Base-by-base conservation (phyloP, 2,888 invertebrate species). In the Aspidapion aeneum region DNA sequence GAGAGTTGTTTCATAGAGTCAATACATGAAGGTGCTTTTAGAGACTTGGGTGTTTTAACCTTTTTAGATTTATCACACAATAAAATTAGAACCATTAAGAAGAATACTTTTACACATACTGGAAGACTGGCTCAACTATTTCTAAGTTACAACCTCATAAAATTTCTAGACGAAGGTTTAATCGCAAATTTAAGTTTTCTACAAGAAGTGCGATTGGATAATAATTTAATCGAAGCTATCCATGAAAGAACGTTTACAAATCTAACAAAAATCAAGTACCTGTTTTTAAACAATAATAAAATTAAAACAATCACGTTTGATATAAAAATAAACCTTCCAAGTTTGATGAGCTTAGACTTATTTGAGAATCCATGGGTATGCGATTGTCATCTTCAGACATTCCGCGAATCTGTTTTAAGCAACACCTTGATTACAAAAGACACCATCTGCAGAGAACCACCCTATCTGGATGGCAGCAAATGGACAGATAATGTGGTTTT, bases 281-380 rank as follows among this genome's bases (percentile, higher is more conserved):
- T 95, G 18, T 84, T 87, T 67, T 80, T 96, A 64, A 86, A 89
- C 68, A 85, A 87, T 50, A 96, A 96, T 77, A 87, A 86, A 72
- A 80, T 96, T 61, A 87, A 87, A 60, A 83, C 84, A 60, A 78
- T 94, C 57, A 75, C 77, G 21, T 82, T 86, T 56, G 86, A 88
- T 64, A 86, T 88, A 3, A 85, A 93, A 63, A 83, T 84, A 62
- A 83, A 85, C 35, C 79, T 94, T 60, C 83, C 84, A 1, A 88
- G 87, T 67, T 78, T 95, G 60, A 86, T 86, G 21, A 90, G 90
- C 72, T 81, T 96, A 54, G 89, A 89, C 61, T 82, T 95, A 1
- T 87, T 88, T 67, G 87, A 89, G 66, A 96, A 96, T 76, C 91
- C 90, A 0, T 96, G 95, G 95, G 85, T 89, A 65, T 96, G 96